Evolutionary conservation across 1,140 invertebrate genomes (phyloP).

Genomic region (Manduca sexta): DNA sequence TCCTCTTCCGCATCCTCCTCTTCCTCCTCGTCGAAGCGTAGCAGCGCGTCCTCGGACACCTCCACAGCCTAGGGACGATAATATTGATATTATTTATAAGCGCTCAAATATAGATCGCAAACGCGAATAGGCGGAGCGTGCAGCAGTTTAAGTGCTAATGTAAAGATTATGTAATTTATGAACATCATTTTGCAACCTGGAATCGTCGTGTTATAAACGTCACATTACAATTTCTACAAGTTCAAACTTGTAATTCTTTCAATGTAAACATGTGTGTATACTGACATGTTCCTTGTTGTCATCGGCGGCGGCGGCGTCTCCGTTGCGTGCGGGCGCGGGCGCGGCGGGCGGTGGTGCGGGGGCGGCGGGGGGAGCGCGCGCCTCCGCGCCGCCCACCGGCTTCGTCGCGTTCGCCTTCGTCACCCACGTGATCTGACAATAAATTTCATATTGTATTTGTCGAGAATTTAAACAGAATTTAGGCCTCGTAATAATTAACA

Average conservation of each 20-base stretch:
- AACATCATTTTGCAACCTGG: neutral
- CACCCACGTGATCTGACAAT: slow-evolving; percentile 53
- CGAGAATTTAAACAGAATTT: too few species aligned
- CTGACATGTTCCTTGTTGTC: slow-evolving; percentile 32
- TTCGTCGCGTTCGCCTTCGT: slow-evolving; percentile 14
- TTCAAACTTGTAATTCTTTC: neutral
- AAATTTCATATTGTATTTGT: too few species aligned
- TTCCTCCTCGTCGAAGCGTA: slow-evolving; percentile 60
- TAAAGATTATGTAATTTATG: too few species aligned
- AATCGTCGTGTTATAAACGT: neutral
- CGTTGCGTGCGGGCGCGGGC: neutral
- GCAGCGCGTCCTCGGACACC: slow-evolving; percentile 30
- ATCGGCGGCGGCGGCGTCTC: slow-evolving; percentile 3
- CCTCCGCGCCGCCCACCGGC: slow-evolving; percentile 21
- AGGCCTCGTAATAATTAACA: neutral
- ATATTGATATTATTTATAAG: neutral
- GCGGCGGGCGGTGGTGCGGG: neutral
- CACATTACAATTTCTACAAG: neutral
- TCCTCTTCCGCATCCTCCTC: slow-evolving; percentile 52
- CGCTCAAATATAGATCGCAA: neutral
- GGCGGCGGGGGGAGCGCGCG: neutral
- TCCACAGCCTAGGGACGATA: slow-evolving; percentile 9
- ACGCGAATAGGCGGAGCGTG: neutral
- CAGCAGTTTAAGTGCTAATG: neutral
- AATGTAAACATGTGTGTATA: neutral